Percentiles rank a stretch among this genome's conserved stretches.
Conservation (phyloP, 2,797 vertebrate species). For the Pipistrellus pipistrellus region DNA sequence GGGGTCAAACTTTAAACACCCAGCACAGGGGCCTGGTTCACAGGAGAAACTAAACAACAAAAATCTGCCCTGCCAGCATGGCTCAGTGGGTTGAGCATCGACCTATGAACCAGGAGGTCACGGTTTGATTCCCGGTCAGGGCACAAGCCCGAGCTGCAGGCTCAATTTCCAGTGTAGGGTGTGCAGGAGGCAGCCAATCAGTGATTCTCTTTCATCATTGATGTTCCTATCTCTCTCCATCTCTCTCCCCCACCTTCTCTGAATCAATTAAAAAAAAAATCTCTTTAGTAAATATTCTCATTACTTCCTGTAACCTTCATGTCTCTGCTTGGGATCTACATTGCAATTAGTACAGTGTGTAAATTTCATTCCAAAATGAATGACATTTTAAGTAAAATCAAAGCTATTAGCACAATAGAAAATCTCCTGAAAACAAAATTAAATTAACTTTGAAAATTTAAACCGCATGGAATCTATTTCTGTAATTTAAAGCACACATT, state of each 20-base stretch:
- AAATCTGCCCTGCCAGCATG: too few relatives aligned
- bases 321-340: conserved; percentile 24
- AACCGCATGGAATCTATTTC: background rate
- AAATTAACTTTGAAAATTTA: conserved; percentile 57
- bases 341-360: background rate
- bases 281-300: background rate
- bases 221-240: too few relatives aligned
- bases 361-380: conserved; percentile 39
- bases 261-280: background rate
- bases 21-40: background rate
- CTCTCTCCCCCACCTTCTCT: too few relatives aligned
- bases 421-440: conserved; percentile 65
- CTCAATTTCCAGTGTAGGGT: too few relatives aligned
- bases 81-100: too few relatives aligned
- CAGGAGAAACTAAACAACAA: background rate
- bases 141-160: too few relatives aligned
- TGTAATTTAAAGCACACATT: background rate
- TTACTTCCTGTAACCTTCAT: background rate
- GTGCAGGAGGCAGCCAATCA: too few relatives aligned
- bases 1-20: background rate
- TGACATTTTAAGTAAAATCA: conserved; percentile 47
- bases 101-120: too few relatives aligned
- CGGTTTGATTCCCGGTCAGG: too few relatives aligned
- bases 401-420: conserved; percentile 59
- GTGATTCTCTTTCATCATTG: too few relatives aligned